phyloP scores from a whole-genome alignment of 2,888 invertebrate species.

The Drosophila ezoana region DNA sequence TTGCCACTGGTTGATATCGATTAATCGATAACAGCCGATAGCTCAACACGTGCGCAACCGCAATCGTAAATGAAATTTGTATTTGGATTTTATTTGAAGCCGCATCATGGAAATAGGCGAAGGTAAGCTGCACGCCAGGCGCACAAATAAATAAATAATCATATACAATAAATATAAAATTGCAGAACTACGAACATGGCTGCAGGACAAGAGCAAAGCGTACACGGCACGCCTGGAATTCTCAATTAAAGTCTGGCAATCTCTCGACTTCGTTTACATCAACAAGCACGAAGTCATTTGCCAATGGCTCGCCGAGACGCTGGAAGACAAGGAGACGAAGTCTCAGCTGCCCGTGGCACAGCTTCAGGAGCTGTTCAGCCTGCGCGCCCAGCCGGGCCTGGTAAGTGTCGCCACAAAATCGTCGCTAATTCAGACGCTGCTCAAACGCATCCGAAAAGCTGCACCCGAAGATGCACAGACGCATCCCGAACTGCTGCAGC shows the following conservation, averaged over 20 bases:
- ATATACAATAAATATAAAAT: background rate
- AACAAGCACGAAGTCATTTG: constrained; percentile 82
- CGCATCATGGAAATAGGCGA: constrained; percentile 63
- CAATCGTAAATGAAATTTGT: constrained; percentile 42
- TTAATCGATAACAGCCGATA: constrained; percentile 28
- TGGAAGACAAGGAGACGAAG: constrained; percentile 6
- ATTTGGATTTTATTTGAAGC: constrained; percentile 8
- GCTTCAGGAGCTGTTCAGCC: constrained; percentile 47
- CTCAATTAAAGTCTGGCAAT: constrained; percentile 83
- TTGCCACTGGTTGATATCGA: background rate
- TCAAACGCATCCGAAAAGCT: constrained; percentile 19
- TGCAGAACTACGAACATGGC: constrained; percentile 82
- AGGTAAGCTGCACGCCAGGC: constrained; percentile 33
- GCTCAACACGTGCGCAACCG: constrained; percentile 59
- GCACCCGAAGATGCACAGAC: background rate
- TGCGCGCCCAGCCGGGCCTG: constrained; percentile 80
- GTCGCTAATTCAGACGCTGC: constrained; percentile 56
- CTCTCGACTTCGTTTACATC: constrained; percentile 78
- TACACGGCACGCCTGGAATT: constrained; percentile 80
- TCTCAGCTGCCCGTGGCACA: constrained; percentile 25
- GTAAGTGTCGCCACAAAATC: constrained; percentile 66
- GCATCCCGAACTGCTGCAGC: constrained; percentile 62
- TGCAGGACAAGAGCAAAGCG: constrained; percentile 72
- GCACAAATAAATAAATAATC: too few species aligned
- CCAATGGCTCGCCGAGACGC: constrained; percentile 71